Evolutionary conservation across 2,113 vertebrate species (phyloP).

Genomic region (Chamaea fasciata): DNA sequence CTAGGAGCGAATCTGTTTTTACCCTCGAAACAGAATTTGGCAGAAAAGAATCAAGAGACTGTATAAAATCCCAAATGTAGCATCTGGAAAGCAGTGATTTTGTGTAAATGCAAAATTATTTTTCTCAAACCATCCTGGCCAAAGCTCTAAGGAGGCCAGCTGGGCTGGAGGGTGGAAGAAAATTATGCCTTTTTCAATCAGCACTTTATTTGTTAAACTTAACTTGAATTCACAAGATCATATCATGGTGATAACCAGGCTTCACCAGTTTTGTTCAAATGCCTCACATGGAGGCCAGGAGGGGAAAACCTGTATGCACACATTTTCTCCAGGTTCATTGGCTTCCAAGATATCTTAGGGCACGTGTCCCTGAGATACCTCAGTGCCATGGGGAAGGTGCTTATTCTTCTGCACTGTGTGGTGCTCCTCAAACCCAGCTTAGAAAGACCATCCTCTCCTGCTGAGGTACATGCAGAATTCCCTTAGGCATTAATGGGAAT

Average conservation of each 20-base stretch:
- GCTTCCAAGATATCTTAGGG: background rate
- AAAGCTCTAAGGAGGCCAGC: conserved; percentile 7
- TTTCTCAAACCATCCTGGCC: background rate
- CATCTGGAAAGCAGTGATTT: conserved; percentile 1
- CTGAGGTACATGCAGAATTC: background rate
- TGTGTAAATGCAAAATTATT: background rate
- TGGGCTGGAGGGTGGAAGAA: background rate
- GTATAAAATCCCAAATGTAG: background rate
- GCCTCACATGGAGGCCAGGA: background rate
- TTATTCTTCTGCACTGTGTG: background rate
- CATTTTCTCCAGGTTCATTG: background rate
- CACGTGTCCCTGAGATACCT: background rate
- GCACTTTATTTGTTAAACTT: background rate
- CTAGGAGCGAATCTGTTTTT: conserved; percentile 4
- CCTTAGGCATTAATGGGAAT: background rate
- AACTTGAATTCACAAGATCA: background rate
- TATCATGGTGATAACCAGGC: background rate
- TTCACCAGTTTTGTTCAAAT: background rate
- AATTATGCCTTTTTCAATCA: background rate
- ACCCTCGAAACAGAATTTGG: background rate
- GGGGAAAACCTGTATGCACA: background rate
- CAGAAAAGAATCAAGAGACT: conserved; percentile 1
- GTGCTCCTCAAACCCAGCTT: background rate
- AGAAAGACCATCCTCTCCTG: background rate
- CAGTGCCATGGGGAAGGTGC: background rate